These are phyloP conservation scores for Sebastes taczanowskii DNA, from an alignment of 2,797 vertebrate genomes.

Conservation along the genomic window DNA sequence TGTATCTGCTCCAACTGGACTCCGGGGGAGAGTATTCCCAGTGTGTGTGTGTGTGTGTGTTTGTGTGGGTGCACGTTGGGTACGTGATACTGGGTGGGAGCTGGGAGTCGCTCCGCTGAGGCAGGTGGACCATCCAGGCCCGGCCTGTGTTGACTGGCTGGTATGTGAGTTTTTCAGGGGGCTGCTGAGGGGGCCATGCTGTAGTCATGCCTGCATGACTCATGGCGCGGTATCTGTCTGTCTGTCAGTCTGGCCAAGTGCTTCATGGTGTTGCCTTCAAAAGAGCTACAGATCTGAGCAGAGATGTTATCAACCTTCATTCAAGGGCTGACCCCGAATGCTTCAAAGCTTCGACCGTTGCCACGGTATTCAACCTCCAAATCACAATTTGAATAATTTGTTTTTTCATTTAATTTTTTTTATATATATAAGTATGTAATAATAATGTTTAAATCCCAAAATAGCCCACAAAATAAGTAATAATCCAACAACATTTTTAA, in stretches of 20 bases:
- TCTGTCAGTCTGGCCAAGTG: conserved; percentile 65
- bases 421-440: too few relatives aligned
- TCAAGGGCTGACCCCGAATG: too few relatives aligned
- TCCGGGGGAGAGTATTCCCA: conserved; percentile 49
- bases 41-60: neutral
- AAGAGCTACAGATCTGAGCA: conserved; percentile 20
- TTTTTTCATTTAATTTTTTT: accelerated
- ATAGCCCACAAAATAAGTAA: too few relatives aligned
- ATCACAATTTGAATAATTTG: too few relatives aligned
- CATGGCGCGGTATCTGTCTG: conserved; percentile 68
- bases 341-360: too few relatives aligned
- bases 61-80: conserved; percentile 22
- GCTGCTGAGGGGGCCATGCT: conserved; percentile 60
- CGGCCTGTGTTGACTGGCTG: conserved; percentile 66
- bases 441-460: too few relatives aligned
- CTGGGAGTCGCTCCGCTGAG: conserved; percentile 42
- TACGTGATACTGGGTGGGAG: conserved; percentile 37
- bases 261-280: conserved; percentile 44
- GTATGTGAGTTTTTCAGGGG: conserved; percentile 70
- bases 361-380: too few relatives aligned
- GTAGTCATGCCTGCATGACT: conserved; percentile 76
- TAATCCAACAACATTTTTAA: too few relatives aligned
- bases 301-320: conserved; percentile 8
- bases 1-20: conserved; percentile 68
- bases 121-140: conserved; percentile 67